phyloP scores from a whole-genome alignment of 2,797 vertebrate species.

The Schizothorax lantsangensis region DNA sequence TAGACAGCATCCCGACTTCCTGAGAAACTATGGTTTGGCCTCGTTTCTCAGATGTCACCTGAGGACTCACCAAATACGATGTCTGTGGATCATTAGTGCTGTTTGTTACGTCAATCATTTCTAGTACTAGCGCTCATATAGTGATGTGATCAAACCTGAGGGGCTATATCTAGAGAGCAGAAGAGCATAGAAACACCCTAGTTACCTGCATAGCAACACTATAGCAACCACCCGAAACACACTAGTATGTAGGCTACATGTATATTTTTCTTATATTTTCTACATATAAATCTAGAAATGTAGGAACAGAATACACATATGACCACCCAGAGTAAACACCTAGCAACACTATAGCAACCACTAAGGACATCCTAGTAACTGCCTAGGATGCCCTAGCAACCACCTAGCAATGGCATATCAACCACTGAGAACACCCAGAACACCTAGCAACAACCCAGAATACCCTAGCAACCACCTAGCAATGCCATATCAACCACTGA shows the following conservation, averaged over 20 bases:
- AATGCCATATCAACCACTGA: not conserved
- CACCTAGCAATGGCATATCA: not conserved
- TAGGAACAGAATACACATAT: too few relatives aligned
- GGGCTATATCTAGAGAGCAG: too few relatives aligned
- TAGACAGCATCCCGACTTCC: constrained; percentile 30
- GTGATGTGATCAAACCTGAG: not conserved
- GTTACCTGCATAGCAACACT: not conserved
- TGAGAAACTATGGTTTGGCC: not conserved
- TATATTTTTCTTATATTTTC: not conserved
- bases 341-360: too few relatives aligned
- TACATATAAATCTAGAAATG: not conserved
- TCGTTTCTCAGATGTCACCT: constrained; percentile 8
- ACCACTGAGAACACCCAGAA: not conserved
- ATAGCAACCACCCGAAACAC: not conserved
- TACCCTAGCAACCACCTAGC: too few relatives aligned
- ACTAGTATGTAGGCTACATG: too few relatives aligned
- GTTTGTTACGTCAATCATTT: not conserved
- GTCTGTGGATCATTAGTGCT: not conserved
- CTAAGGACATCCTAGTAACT: not conserved
- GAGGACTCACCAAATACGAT: not conserved
- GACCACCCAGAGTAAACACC: too few relatives aligned
- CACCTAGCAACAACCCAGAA: not conserved
- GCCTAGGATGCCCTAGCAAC: not conserved
- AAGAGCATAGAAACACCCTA: not conserved
- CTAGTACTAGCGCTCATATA: not conserved